These are phyloP conservation scores for Lasaia peninsularis DNA, from an alignment of 1,140 invertebrate genomes.

Conservation along the genomic window DNA sequence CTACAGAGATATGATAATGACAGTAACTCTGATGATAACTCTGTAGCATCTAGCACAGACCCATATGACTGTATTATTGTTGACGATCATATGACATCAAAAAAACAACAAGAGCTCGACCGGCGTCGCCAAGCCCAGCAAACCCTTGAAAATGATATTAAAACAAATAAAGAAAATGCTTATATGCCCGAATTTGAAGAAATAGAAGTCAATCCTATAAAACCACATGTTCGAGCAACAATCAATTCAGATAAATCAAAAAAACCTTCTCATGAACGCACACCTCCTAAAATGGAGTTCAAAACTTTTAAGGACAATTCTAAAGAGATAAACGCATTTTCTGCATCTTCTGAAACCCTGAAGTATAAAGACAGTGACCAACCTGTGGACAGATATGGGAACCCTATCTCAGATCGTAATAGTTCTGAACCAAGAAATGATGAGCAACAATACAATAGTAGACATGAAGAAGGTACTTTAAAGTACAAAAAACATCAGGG, in stretches of 20 bases:
- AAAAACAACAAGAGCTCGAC: slow-evolving; percentile 78
- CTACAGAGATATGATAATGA: slow-evolving; percentile 83
- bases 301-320: slow-evolving; percentile 76
- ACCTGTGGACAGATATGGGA: slow-evolving; percentile 60
- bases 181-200: slow-evolving; percentile 73
- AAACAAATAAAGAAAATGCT: slow-evolving; percentile 67
- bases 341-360: slow-evolving; percentile 70
- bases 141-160: slow-evolving; percentile 56
- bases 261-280: slow-evolving; percentile 53
- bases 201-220: slow-evolving; percentile 71
- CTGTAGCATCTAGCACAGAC: slow-evolving; percentile 81
- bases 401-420: slow-evolving; percentile 42
- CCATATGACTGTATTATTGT: slow-evolving; percentile 86
- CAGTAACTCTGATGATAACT: slow-evolving; percentile 79
- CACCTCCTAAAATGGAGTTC: slow-evolving; percentile 69
- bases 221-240: slow-evolving; percentile 68
- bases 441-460: slow-evolving; percentile 60
- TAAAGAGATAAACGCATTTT: slow-evolving; percentile 75
- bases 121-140: slow-evolving; percentile 59
- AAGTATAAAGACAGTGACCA: slow-evolving; percentile 70
- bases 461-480: slow-evolving; percentile 66
- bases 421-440: slow-evolving; percentile 1
- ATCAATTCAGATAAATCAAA: slow-evolving; percentile 64
- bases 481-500: slow-evolving; percentile 67
- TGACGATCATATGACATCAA: slow-evolving; percentile 82